phyloP scores from a whole-genome alignment of 2,113 vertebrate species.

The Bufo gargarizans region DNA sequence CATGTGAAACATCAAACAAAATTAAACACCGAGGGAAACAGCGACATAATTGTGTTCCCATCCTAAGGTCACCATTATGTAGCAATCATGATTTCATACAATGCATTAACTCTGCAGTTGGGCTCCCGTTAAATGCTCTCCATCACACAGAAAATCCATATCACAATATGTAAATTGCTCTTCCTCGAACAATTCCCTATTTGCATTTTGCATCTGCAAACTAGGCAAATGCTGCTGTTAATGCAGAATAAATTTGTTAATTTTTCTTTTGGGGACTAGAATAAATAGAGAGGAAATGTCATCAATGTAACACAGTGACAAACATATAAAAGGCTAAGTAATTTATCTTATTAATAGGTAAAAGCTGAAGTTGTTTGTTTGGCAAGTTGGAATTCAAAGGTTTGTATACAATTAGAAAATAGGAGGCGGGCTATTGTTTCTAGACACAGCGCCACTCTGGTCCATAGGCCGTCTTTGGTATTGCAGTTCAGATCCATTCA shows the following conservation, averaged over 20 bases:
- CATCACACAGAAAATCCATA: conserved; percentile 64
- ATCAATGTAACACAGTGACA: background rate
- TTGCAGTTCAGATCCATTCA: background rate
- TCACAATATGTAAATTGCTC: conserved; percentile 53
- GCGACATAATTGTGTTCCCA: conserved; percentile 69
- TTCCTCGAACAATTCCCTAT: background rate
- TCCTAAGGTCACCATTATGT: conserved; percentile 69
- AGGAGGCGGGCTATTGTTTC: background rate
- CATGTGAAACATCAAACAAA: conserved; percentile 68
- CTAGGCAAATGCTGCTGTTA: background rate
- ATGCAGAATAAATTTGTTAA: background rate
- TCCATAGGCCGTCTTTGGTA: background rate
- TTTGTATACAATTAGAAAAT: background rate
- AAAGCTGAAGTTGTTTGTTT: background rate
- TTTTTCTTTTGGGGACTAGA: background rate
- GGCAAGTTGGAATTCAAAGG: background rate
- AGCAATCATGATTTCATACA: conserved; percentile 70
- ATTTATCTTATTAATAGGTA: conserved; percentile 15
- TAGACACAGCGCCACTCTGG: background rate
- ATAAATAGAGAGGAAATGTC: background rate
- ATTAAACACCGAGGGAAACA: conserved; percentile 67
- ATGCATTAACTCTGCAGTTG: conserved; percentile 71
- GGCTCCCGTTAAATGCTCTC: conserved; percentile 68
- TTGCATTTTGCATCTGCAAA: conserved; percentile 28
- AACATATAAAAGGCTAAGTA: background rate